Base-by-base conservation (phyloP, 2,888 invertebrate genomes). In the Leptura quadrifasciata region DNA sequence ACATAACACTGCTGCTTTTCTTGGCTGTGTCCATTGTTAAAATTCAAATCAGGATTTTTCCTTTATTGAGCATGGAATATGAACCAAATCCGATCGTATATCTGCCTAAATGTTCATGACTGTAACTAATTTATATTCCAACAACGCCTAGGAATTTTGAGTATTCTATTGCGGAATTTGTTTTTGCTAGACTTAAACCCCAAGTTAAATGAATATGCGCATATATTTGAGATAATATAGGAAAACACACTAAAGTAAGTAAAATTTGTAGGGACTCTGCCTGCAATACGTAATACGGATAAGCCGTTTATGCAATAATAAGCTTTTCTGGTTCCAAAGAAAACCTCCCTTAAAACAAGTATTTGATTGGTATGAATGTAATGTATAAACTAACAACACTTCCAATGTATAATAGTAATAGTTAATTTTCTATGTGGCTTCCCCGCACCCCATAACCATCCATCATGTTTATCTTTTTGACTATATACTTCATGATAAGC, bases 1-100 rank as follows among this genome's bases (percentile, higher is more conserved):
- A 10, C 10, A 63, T 15, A 39, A 63, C 39, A 20, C 35, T 35
- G 63, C 63, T 31, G 35, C 63, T 63, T 31, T 31, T 31, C 31
- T 63, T 9, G 63, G 18, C 35, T 31, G 39, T 8, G 17, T 61
- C 39, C 31, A 61, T 18, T 39, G 24, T 20, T 39, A 39, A 63
- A 39, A 31, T 47, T 47, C 47, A 15, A 47, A n/a, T 3, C 47
- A 47, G n/a, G n/a, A 15, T 47, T 47, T 47, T n/a, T 47, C n/a
- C 3, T 47, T 47, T 47, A 47, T 47, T n/a, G 12, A n/a, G 47
- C 47, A n/a, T 47, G n/a, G 47, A 47, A 47, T 47, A 47, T 47
- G 47, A 47, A n/a, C 47, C 47, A 47, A 47, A 47, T 47, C n/a
- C 47, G 47, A 47, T 47, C 47, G 47, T 47, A n/a, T 47, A n/a